Evolutionary conservation across 1,140 invertebrate species (phyloP), one percentile per base, ranked within the genome.

Genomic region (Calliopsis andreniformis): DNA sequence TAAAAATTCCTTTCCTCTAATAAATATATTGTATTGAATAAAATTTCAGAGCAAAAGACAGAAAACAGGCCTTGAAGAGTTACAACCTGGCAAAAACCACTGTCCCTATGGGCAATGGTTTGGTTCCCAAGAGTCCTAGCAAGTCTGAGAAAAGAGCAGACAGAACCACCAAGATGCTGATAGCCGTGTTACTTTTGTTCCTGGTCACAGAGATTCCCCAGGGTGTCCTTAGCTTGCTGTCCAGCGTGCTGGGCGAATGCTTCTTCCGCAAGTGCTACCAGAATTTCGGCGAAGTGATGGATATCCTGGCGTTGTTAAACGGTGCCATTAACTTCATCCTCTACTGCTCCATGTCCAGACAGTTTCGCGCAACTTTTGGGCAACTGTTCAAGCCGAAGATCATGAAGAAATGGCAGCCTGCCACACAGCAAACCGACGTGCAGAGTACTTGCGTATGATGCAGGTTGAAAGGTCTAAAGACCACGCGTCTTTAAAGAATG

Each of bases 251-350:
- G 2, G 96, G 95, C 1, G 94, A 94, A 80, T 94, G 94, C 76
- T 96, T 97, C 87, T 96, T 97, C 81, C 89, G 93, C 28, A 93
- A 92, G 56, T 97, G 96, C 86, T 97, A 97, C 85, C 93, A 94
- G 89, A 94, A 95, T 35, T 95, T 98, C 61, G 97, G 97, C 0
- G 97, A 98, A 88, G 84, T 98, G 10, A 97, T 98, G 96, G 98
- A 99, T 88, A 94, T 98, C 23, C 91, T 98, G 63, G 98, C 98
- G 0, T 92, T 99, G 5, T 91, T 99, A 64, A 99, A 99, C 91
- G 97, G 97, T 7, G 96, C 97, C 8, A 96, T 99, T 51, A 98
- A 98, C 88, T 99, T 99, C 88, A 95, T 99, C 51, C 93, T 99
- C 7, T 99, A 99, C 88, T 98, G 98, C 82, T 95, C 96, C 32